A percentile compares a stretch with the other conserved stretches of the same genome.
phyloP scores from a whole-genome alignment of 2,113 vertebrate species.

The Atrichornis clamosus region DNA sequence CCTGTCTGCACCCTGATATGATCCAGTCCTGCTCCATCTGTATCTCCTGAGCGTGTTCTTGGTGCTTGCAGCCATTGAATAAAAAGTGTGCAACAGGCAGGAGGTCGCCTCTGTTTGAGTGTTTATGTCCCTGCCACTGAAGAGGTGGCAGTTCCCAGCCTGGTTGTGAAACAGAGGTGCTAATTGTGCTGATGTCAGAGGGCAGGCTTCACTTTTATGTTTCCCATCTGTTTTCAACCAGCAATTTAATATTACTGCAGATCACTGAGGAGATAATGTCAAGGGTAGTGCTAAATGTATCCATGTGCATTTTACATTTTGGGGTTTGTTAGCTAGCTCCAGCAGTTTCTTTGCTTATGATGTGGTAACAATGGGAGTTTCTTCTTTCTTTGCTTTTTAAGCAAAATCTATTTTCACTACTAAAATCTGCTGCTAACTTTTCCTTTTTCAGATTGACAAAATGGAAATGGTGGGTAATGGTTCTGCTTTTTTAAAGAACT shows the following conservation, averaged over 20 bases:
- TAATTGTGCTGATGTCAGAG: background rate
- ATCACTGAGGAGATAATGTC: background rate
- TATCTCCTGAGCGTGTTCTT: rapidly evolving
- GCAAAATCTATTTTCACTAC: background rate
- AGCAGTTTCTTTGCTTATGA: background rate
- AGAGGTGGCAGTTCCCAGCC: background rate
- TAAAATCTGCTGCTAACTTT: background rate
- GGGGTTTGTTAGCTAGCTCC: background rate
- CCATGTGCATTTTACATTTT: background rate
- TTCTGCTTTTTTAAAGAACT: background rate
- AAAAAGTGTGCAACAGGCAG: background rate
- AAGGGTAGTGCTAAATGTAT: background rate
- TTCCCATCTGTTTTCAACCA: background rate
- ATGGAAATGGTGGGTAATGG: background rate
- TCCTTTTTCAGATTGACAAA: background rate
- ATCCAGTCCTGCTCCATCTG: rapidly evolving
- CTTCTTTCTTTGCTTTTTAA: background rate
- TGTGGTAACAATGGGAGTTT: background rate
- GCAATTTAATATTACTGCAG: background rate
- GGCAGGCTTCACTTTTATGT: background rate
- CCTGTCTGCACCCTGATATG: background rate
- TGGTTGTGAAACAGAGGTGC: background rate
- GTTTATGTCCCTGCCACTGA: background rate
- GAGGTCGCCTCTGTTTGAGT: rapidly evolving
- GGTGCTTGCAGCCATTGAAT: background rate